phyloP scores from a whole-genome alignment of 53 echinoderm and acorn worm species.

The Patiria pectinifera region DNA sequence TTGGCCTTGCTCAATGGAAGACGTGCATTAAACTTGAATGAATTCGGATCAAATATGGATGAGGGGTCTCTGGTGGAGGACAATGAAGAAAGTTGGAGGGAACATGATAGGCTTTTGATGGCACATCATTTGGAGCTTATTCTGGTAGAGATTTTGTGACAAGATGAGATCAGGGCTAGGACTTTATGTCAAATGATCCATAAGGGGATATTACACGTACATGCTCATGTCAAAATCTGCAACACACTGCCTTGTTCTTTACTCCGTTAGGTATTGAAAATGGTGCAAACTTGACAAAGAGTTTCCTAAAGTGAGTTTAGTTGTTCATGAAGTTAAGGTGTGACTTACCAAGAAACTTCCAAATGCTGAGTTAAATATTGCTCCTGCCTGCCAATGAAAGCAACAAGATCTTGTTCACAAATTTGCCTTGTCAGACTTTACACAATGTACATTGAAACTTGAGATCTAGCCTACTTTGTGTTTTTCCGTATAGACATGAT shows the following conservation, averaged over 20 bases:
- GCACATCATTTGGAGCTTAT: neutral
- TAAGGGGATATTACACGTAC: too few species aligned
- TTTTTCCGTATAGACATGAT: too few species aligned
- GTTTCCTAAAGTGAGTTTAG: neutral
- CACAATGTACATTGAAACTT: too few species aligned
- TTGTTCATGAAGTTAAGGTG: too few species aligned
- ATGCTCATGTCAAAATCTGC: too few species aligned
- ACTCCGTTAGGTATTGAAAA: too few species aligned
- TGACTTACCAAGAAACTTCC: conserved; percentile 96
- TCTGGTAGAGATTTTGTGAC: conserved; percentile 31
- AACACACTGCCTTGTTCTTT: too few species aligned
- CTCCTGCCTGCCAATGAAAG: conserved; percentile 83
- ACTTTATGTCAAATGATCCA: neutral
- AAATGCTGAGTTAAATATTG: conserved; percentile 99
- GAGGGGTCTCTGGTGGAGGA: conserved; percentile 30
- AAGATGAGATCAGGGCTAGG: neutral
- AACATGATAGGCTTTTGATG: conserved; percentile 14
- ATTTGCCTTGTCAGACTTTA: neutral
- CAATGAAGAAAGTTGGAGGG: neutral
- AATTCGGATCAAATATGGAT: conserved; percentile 49
- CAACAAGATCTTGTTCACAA: neutral
- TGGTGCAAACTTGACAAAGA: too few species aligned
- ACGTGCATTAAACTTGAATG: conserved; percentile 35
- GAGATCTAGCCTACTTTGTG: too few species aligned
- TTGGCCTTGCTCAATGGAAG: neutral